A percentile compares a stretch with the other conserved stretches of the same genome.
Evolutionary conservation across 2,113 vertebrate genomes (phyloP).

Genomic region (Gadus chalcogrammus): DNA sequence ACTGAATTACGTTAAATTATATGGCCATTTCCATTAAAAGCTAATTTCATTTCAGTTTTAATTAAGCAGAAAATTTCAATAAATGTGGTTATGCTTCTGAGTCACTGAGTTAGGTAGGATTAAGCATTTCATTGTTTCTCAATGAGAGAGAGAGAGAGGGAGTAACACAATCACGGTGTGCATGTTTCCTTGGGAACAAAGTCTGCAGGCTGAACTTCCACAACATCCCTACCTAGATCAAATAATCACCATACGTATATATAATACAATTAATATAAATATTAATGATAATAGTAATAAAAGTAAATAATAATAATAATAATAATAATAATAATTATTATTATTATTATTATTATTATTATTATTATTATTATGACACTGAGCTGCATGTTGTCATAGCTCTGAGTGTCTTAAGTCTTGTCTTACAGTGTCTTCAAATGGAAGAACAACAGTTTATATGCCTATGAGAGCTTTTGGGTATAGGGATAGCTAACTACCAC

Average conservation of each 20-base stretch:
- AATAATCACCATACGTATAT: not conserved
- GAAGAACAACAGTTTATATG: too few species aligned
- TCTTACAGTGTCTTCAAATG: too few species aligned
- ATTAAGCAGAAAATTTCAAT: constrained; percentile 74
- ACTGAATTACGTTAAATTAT: constrained; percentile 58
- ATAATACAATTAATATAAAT: too few species aligned
- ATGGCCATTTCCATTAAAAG: constrained; percentile 51
- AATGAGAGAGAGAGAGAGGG: constrained; percentile 28
- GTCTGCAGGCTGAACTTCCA: constrained; percentile 29
- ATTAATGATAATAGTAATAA: too few species aligned
- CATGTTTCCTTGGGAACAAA: constrained; percentile 31
- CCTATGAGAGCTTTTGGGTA: too few species aligned
- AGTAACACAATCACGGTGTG: constrained; percentile 30
- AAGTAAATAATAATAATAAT: too few species aligned
- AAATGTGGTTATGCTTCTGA: constrained; percentile 69
- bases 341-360: too few species aligned
- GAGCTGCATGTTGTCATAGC: too few species aligned
- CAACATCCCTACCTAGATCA: constrained; percentile 15
- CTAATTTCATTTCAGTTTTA: constrained; percentile 70
- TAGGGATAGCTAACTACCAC: not conserved
- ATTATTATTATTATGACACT: too few species aligned
- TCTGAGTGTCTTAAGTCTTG: too few species aligned
- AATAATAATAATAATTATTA: too few species aligned
- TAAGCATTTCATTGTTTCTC: constrained; percentile 15
- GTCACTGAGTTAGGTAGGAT: constrained; percentile 46